These are phyloP conservation scores for Sesia apiformis DNA, from an alignment of 2,888 invertebrate genomes.

Conservation along the genomic window DNA sequence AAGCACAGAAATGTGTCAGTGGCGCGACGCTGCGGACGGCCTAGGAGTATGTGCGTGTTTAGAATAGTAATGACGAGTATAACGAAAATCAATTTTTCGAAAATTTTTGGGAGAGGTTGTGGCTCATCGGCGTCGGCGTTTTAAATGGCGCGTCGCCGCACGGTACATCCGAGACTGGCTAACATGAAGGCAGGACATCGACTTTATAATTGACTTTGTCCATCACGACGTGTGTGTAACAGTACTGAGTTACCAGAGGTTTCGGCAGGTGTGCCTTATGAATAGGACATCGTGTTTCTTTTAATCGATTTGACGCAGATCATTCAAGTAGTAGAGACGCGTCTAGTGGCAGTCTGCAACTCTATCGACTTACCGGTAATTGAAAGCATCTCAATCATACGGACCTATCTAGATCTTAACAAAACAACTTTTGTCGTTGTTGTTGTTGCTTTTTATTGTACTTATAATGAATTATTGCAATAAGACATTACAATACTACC, in stretches of 20 bases:
- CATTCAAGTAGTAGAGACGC: too few species aligned
- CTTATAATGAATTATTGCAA: too few species aligned
- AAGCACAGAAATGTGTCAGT: conserved; percentile 70
- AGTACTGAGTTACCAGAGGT: conserved; percentile 23
- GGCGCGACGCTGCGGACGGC: conserved; percentile 64
- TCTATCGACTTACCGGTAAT: too few species aligned
- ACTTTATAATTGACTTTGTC: conserved; percentile 69
- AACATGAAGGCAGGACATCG: conserved; percentile 62
- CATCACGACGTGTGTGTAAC: conserved; percentile 48
- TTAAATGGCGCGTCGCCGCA: conserved; percentile 57
- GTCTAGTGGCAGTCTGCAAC: too few species aligned
- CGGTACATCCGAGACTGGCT: conserved; percentile 53
- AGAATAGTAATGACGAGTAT: conserved; percentile 43
- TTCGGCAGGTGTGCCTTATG: too few species aligned
- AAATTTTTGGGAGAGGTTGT: conserved; percentile 53
- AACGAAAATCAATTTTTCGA: conserved; percentile 46
- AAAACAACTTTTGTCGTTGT: too few species aligned
- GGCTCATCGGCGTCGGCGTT: conserved; percentile 50
- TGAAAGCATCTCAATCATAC: too few species aligned
- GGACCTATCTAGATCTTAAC: too few species aligned
- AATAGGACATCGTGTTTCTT: too few species aligned
- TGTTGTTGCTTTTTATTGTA: too few species aligned
- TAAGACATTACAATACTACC: too few species aligned
- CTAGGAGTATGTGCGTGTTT: conserved; percentile 54
- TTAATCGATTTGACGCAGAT: too few species aligned